Evolutionary conservation across 2,888 invertebrate species (phyloP).

Genomic region (Lacanobia oleracea): DNA sequence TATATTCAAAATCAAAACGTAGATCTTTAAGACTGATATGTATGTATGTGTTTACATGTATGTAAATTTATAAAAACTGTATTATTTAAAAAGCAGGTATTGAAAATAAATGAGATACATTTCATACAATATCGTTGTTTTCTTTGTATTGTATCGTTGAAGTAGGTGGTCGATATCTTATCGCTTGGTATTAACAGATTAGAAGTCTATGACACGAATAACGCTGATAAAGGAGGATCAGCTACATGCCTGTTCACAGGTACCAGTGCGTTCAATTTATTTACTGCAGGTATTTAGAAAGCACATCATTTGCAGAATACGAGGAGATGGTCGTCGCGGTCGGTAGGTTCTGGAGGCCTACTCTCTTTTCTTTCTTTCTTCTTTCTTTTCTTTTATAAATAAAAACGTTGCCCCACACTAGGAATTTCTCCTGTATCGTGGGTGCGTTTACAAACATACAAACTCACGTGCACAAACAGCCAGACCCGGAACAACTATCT

Average conservation of each 20-base stretch:
- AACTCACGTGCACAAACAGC: too few species aligned
- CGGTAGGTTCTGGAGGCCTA: too few species aligned
- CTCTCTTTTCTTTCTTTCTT: too few species aligned
- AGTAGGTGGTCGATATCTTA: constrained; percentile 54
- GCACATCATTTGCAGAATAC: too few species aligned
- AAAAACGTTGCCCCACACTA: too few species aligned
- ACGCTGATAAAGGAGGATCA: constrained; percentile 18
- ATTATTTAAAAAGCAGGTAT: neutral
- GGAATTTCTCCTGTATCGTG: too few species aligned
- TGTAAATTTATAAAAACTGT: constrained; percentile 9
- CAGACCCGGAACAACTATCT: too few species aligned
- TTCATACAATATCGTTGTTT: constrained; percentile 41
- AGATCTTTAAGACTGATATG: constrained; percentile 41
- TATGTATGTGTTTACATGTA: neutral
- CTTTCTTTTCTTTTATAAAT: too few species aligned
- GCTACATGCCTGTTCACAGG: constrained; percentile 5
- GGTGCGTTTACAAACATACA: too few species aligned
- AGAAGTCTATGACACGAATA: constrained; percentile 14
- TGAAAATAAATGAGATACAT: constrained; percentile 40
- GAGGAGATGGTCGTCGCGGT: too few species aligned
- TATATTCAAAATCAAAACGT: constrained; percentile 9
- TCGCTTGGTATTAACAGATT: constrained; percentile 47
- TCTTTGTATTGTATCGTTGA: constrained; percentile 35
- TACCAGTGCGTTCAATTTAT: constrained; percentile 6
- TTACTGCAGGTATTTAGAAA: neutral